Conservation (phyloP, 92 coral and sea anemone species). For the Umimayanthus chanpuru region DNA sequence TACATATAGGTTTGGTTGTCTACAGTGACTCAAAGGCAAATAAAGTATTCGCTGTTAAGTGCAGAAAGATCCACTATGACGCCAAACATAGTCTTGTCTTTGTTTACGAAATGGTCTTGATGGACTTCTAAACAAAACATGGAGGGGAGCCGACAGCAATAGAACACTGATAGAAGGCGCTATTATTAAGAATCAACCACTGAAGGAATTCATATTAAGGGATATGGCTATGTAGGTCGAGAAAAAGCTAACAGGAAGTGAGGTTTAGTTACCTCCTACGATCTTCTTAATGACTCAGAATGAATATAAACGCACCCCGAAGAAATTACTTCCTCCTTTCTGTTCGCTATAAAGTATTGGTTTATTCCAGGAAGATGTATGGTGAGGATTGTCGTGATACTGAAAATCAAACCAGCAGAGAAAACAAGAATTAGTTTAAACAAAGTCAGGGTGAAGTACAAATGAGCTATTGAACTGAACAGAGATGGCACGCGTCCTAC, state of each 20-base stretch:
- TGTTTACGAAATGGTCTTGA: constrained; percentile 19
- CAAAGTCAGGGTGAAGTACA: background rate
- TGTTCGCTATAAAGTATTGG: no score
- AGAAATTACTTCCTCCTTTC: background rate
- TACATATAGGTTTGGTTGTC: background rate
- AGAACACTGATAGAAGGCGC: constrained; percentile 8
- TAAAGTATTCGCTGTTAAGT: background rate
- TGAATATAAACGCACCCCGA: background rate
- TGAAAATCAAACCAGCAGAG: background rate
- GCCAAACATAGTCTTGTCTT: background rate
- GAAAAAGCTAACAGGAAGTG: constrained; percentile 18
- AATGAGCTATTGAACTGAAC: background rate
- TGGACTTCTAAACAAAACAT: constrained; percentile 2
- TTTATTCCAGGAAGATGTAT: no score
- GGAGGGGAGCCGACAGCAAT: constrained; percentile 16
- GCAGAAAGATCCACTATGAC: background rate
- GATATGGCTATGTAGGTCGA: constrained; percentile 5
- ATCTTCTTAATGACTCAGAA: background rate
- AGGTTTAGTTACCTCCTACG: background rate
- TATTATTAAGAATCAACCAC: constrained; percentile 10
- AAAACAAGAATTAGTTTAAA: no score
- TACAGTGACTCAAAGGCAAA: background rate
- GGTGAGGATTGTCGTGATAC: background rate
- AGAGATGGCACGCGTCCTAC: background rate
- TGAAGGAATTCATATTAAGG: constrained; percentile 37